Evolutionary conservation across 2,888 invertebrate species (phyloP).

Genomic region (Bursaphelenchus okinawaensis): DNA sequence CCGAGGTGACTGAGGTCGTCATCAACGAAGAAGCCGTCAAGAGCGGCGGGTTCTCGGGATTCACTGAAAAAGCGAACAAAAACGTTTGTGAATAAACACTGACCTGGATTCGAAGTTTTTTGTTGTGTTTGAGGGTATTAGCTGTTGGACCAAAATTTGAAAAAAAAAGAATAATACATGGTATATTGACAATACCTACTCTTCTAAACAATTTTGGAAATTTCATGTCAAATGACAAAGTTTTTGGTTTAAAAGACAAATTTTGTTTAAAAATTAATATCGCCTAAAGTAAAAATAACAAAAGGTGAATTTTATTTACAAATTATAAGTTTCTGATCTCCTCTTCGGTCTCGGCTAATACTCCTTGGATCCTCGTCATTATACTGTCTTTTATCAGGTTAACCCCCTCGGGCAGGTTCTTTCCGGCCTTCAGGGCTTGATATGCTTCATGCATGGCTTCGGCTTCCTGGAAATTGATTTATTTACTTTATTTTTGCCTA

Average conservation of each 20-base stretch:
- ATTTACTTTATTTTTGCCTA: too few relatives aligned
- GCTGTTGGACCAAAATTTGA: neutral
- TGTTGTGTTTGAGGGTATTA: neutral
- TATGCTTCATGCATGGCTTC: neutral
- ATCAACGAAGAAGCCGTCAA: conserved; percentile 64
- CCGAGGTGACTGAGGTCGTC: conserved; percentile 80
- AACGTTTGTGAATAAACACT: neutral
- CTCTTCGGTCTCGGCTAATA: neutral
- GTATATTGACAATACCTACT: too few relatives aligned
- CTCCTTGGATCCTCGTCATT: neutral
- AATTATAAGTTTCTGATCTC: neutral
- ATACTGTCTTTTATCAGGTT: neutral
- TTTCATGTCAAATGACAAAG: neutral
- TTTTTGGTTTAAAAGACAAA: neutral
- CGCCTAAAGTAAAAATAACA: too few relatives aligned
- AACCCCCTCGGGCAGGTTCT: conserved; percentile 1
- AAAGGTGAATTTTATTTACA: neutral
- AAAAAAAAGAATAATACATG: too few relatives aligned
- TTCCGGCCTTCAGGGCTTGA: neutral
- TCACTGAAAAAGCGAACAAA: neutral
- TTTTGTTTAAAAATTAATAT: too few relatives aligned
- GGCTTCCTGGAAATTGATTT: too few relatives aligned
- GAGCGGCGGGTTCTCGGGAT: neutral
- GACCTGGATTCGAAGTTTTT: too few relatives aligned
- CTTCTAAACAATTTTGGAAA: neutral